A percentile compares a stretch with the other conserved stretches of the same genome.
phyloP scores from a whole-genome alignment of 2,113 vertebrate species.

The Myiagra hebetior region DNA sequence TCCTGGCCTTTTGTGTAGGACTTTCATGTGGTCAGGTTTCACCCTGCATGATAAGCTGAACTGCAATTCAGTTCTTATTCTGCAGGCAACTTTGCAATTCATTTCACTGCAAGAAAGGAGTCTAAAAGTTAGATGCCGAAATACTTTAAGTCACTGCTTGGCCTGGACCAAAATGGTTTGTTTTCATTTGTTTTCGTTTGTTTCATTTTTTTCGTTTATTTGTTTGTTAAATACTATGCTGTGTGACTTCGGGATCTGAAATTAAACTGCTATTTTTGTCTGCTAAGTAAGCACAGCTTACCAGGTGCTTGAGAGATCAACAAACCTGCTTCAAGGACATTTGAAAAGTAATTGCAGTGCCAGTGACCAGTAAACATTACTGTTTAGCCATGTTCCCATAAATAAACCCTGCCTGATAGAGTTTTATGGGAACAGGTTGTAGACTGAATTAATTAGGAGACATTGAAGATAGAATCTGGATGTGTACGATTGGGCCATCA shows the following conservation, averaged over 20 bases:
- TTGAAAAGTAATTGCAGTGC: background rate
- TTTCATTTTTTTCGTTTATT: too few relatives aligned
- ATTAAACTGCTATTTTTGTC: background rate
- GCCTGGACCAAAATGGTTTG: background rate
- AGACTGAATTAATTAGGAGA: background rate
- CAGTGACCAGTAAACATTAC: background rate
- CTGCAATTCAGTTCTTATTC: background rate
- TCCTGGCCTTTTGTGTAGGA: background rate
- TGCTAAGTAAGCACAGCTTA: background rate
- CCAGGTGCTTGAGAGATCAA: background rate
- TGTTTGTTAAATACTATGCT: background rate
- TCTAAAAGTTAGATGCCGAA: background rate
- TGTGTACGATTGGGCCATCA: fast-evolving
- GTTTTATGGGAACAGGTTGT: background rate
- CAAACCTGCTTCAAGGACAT: background rate
- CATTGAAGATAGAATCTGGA: background rate
- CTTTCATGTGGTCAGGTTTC: background rate
- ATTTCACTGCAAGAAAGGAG: background rate
- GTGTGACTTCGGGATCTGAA: background rate
- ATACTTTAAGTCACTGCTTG: background rate
- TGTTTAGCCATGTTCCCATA: background rate
- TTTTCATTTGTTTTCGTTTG: too few relatives aligned
- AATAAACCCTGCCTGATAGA: background rate
- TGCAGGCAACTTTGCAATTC: background rate
- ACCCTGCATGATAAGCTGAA: background rate